Evolutionary conservation across 2,888 invertebrate genomes (phyloP).

Genomic region (Leucozona laternaria): DNA sequence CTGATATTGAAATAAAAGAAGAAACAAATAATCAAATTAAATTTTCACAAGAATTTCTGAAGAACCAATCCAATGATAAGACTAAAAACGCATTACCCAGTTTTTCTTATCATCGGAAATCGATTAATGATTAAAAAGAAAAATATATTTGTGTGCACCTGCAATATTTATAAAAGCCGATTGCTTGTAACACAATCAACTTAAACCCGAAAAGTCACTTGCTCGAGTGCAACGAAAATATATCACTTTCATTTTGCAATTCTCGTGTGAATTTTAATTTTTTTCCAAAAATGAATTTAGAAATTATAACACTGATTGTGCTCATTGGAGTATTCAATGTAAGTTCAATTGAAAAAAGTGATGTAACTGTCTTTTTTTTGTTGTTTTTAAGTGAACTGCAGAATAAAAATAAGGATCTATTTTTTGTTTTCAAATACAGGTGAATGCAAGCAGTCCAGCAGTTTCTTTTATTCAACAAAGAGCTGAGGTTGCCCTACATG

Average conservation of each 20-base stretch:
- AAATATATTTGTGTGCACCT: neutral
- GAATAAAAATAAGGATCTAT: neutral
- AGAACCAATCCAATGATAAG: constrained; percentile 1
- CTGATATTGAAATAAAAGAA: neutral
- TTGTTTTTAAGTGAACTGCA: neutral
- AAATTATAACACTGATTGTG: neutral
- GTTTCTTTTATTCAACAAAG: neutral
- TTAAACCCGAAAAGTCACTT: neutral
- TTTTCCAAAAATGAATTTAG: constrained; percentile 2
- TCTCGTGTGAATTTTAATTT: neutral
- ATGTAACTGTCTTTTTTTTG: no score
- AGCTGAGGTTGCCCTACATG: neutral
- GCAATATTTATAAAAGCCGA: constrained; percentile 29
- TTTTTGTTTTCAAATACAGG: neutral
- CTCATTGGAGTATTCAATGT: neutral
- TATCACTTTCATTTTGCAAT: neutral
- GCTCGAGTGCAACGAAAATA: neutral
- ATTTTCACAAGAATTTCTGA: constrained; percentile 14
- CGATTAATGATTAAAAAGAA: constrained; percentile 16
- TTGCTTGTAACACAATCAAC: neutral
- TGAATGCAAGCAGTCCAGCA: neutral
- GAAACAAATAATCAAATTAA: neutral
- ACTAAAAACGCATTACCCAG: neutral
- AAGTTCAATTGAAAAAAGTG: neutral
- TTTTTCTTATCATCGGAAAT: constrained; percentile 33